Base-by-base conservation (phyloP, 2,888 invertebrate genomes). In the Hydroisotoma schaefferi region DNA sequence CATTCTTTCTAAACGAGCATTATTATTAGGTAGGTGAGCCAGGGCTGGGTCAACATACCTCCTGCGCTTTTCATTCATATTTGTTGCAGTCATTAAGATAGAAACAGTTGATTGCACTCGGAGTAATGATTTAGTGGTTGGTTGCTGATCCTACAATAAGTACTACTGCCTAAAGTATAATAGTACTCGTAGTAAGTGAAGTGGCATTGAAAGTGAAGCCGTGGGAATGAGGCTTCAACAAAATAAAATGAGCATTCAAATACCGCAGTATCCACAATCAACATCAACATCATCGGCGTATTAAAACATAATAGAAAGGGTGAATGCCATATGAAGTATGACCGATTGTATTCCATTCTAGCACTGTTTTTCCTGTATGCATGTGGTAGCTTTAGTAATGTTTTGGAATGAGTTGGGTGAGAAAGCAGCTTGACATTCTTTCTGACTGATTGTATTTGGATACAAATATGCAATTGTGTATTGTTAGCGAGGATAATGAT, bases 171-270 rank as follows among this genome's bases (percentile, higher is more conserved):
- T 4, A 40, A 40, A 5, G 40, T n/a, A n/a, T n/a, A n/a, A 40
- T 40, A 40, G 40, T 5, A 33, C 33, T 10, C 33, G 33, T 15
- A 40, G 40, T 49, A 37, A 23, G 51, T 43, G 20, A 47, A 56
- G 26, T 46, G 43, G 40, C n/a, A 40, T 40, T 56, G 60, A 60
- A 61, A 57, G 57, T 54, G 53, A 59, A 52, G 51, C 55, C 62
- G 62, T 62, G 62, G 62, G 62, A 62, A 62, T 59, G 62, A 27
- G 62, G 58, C 52, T 62, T 52, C 18, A 49, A 18, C 20, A 26
- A 46, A 15, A 46, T 10, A 33, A 8, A 33, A 8, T 10, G n/a
- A n/a, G n/a, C n/a, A n/a, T n/a, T n/a, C 15, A 40, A 40, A 40
- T 40, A 20, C 40, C 40, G 40, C 46, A 26, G 25, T 49, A 10